Evolutionary conservation across 1,140 invertebrate species (phyloP).

Genomic region (Pseudomyrmex cubaensis): DNA sequence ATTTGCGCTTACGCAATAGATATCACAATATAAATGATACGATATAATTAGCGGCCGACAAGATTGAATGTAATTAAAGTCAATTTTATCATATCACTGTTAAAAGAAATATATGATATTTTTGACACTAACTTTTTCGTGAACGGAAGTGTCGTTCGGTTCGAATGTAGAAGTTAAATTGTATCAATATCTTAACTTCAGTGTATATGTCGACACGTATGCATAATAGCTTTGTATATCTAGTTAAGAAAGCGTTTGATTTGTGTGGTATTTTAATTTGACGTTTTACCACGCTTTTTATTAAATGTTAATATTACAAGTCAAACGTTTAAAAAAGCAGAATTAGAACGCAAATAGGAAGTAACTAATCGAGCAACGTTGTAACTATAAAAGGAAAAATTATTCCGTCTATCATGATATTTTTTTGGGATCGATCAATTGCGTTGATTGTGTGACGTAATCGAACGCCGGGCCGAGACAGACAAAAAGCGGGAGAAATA

Average conservation of each 20-base stretch:
- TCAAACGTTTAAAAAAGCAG: neutral
- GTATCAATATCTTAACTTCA: constrained; percentile 11
- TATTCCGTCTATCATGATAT: neutral
- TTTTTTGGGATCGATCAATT: constrained; percentile 12
- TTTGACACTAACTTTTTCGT: constrained; percentile 1
- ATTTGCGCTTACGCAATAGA: constrained; percentile 8
- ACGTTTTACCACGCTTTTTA: neutral
- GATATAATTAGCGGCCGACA: neutral
- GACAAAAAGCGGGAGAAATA: constrained; percentile 63
- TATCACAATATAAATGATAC: neutral
- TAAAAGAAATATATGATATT: neutral
- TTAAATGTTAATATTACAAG: neutral
- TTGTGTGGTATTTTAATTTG: neutral
- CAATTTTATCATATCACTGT: neutral
- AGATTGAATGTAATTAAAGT: neutral
- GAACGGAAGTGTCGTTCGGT: neutral
- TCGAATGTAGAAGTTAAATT: neutral
- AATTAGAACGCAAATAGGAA: neutral
- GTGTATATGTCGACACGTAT: neutral
- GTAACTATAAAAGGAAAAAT: constrained; percentile 12
- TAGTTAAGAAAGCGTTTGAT: neutral
- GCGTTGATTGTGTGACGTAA: constrained; percentile 67
- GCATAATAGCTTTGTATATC: neutral
- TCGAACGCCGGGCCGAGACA: constrained; percentile 36
- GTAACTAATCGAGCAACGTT: neutral